Percentiles rank a stretch among this genome's conserved stretches.
Conservation (phyloP, 2,797 vertebrate genomes). For the Aulostomus chinensis region DNA sequence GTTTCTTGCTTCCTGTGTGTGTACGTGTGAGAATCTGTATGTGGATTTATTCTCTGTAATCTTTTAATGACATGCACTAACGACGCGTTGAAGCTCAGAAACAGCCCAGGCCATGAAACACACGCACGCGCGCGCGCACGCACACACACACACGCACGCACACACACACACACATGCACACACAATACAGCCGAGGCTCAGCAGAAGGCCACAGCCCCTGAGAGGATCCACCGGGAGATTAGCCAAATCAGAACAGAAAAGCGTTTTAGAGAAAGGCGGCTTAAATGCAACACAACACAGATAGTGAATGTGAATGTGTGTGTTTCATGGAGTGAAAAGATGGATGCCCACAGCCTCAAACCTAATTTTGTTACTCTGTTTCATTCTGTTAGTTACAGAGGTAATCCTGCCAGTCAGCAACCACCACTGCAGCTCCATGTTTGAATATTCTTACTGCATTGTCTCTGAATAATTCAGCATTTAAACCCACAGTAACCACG, state of each 20-base stretch:
- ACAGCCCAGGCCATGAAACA: conserved; percentile 46
- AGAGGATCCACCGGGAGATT: conserved; percentile 71
- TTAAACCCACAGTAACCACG: conserved; percentile 27
- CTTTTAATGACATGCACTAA: conserved; percentile 79
- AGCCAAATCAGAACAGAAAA: conserved; percentile 69
- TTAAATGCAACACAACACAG: conserved; percentile 55
- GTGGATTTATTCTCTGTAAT: conserved; percentile 73
- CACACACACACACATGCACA: conserved; percentile 23
- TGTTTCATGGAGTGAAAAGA: conserved; percentile 8
- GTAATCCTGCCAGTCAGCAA: conserved; percentile 10
- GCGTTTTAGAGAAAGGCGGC: conserved; percentile 57
- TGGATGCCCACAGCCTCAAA: conserved; percentile 22
- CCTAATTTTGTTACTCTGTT: too few relatives aligned
- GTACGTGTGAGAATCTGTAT: conserved; percentile 39
- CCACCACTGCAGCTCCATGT: conserved; percentile 1
- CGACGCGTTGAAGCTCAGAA: conserved; percentile 59
- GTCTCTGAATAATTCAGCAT: conserved; percentile 25
- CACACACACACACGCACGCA: conserved; percentile 8
- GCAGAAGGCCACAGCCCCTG: conserved; percentile 47
- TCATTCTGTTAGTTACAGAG: conserved; percentile 14
- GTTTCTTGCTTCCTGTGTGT: conserved; percentile 3
- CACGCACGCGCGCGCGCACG: conserved; percentile 22
- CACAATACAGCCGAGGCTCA: conserved; percentile 26
- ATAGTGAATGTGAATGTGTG: conserved; percentile 29
- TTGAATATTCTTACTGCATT: conserved; percentile 5